Evolutionary conservation across 2,888 invertebrate species (phyloP), one percentile per base, ranked within the genome.

Genomic region (Crocallis elinguaria): DNA sequence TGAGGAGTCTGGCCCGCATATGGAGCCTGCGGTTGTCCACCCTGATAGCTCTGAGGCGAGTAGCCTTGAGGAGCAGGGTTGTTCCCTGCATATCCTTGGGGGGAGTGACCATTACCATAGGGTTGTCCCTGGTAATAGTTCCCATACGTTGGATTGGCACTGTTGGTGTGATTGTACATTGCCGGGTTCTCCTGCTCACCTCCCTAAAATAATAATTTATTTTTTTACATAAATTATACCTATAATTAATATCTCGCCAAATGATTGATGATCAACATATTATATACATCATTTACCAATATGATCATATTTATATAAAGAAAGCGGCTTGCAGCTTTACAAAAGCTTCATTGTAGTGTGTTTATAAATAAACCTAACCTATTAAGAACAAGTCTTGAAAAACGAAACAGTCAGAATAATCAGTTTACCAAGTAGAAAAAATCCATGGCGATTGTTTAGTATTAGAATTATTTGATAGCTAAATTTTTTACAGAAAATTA

Each of bases 31-130:
- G 82, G 65, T 60, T 88, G 89, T 2, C 75, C 76, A 3, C 83
- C 84, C 0, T 83, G 68, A 58, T 86, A 91, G 43, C 66, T 84
- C 64, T 89, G 89, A 9, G 90, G 89, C 0, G 88, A 76, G 63
- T 86, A 91, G 1, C 88, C 87, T 64, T 90, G 88, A 11, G 91
- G 85, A 2, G 87, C 74, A 17, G 82, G 67, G 42, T 80, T 87
- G 21, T 85, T 73, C 25, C 86, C 73, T 4, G 80, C 87, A 74
- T 86, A 92, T 7, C 81, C 83, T 66, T 91, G 90, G 5, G 90
- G 92, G 0, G 90, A 84, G 64, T 89, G 91, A 9, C 90, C 92
- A 73, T 88, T 88, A 17, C 89, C 91, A 74, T 89, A 92, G 29
- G 78, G 66, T 65, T 90, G 90, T 0, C 91, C 89, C 73, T 89